phyloP scores from a whole-genome alignment of 2,113 vertebrate genomes.

The Cololabis saira region DNA sequence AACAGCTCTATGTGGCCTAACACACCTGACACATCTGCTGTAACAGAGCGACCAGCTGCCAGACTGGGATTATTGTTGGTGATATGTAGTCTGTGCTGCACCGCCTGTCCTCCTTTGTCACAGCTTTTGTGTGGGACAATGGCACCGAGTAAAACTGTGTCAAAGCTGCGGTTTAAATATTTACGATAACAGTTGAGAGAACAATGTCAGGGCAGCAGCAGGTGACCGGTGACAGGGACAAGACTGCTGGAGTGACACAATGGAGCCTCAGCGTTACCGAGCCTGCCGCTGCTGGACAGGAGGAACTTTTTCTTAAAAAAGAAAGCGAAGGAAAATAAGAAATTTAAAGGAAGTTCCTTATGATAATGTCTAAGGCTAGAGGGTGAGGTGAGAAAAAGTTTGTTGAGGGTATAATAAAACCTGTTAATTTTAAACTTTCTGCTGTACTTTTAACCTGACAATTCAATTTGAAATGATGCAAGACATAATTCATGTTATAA shows the following conservation, averaged over 20 bases:
- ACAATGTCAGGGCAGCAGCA: slow-evolving; percentile 68
- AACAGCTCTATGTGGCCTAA: neutral
- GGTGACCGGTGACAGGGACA: slow-evolving; percentile 62
- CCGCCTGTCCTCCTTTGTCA: slow-evolving; percentile 38
- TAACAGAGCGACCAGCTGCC: slow-evolving; percentile 24
- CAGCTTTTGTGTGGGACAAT: slow-evolving; percentile 51
- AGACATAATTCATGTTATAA: too few species aligned
- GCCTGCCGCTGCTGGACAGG: slow-evolving; percentile 39
- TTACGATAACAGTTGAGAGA: slow-evolving; percentile 59
- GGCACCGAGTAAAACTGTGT: slow-evolving; percentile 30
- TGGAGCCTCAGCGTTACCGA: slow-evolving; percentile 33
- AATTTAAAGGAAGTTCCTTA: neutral
- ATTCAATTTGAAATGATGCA: neutral
- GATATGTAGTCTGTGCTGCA: slow-evolving; percentile 10
- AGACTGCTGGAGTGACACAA: slow-evolving; percentile 44
- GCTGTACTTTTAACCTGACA: slow-evolving; percentile 1
- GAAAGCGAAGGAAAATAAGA: slow-evolving; percentile 1
- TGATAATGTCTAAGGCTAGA: neutral
- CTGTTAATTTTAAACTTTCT: slow-evolving; percentile 9
- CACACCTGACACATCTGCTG: slow-evolving; percentile 9
- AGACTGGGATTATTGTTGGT: slow-evolving; percentile 11
- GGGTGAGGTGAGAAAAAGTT: neutral
- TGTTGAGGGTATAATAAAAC: slow-evolving; percentile 9
- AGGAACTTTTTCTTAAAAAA: too few species aligned
- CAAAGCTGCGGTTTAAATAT: slow-evolving; percentile 70